phyloP scores from a whole-genome alignment of 2,797 vertebrate genomes.

The Malurus leucopterus region DNA sequence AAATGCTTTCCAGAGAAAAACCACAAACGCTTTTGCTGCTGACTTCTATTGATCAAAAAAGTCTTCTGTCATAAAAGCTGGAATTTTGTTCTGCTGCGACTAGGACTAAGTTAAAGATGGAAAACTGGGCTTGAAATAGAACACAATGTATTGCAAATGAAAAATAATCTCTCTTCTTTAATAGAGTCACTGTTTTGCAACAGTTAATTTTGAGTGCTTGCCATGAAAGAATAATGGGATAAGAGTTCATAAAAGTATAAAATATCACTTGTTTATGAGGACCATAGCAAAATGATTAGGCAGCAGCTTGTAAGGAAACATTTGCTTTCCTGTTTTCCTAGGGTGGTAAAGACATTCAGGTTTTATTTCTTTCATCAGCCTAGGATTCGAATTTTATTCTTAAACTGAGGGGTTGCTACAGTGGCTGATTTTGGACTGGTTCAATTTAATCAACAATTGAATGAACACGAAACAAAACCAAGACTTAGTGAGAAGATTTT shows the following conservation, averaged over 20 bases:
- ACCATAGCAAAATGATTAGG: conserved; percentile 14
- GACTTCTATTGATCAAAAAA: conserved; percentile 67
- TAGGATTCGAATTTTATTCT: neutral
- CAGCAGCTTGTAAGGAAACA: neutral
- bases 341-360: neutral
- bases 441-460: neutral
- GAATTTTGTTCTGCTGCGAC: conserved; percentile 56
- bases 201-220: conserved; percentile 19
- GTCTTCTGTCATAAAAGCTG: conserved; percentile 60
- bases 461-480: neutral
- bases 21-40: conserved; percentile 58
- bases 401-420: neutral
- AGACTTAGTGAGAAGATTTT: neutral
- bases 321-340: conserved; percentile 16
- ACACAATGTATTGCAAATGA: neutral
- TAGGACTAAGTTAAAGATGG: conserved; percentile 40
- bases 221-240: conserved; percentile 22
- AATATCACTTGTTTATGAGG: conserved; percentile 37
- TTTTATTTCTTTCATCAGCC: conserved; percentile 15
- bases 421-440: neutral
- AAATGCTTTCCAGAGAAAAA: conserved; percentile 70
- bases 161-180: neutral
- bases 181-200: neutral
- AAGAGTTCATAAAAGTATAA: conserved; percentile 24
- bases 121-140: conserved; percentile 52